Percentiles rank a stretch among this genome's conserved stretches.
phyloP scores from a whole-genome alignment of 2,888 invertebrate genomes.

The Bruchidius siliquastri region DNA sequence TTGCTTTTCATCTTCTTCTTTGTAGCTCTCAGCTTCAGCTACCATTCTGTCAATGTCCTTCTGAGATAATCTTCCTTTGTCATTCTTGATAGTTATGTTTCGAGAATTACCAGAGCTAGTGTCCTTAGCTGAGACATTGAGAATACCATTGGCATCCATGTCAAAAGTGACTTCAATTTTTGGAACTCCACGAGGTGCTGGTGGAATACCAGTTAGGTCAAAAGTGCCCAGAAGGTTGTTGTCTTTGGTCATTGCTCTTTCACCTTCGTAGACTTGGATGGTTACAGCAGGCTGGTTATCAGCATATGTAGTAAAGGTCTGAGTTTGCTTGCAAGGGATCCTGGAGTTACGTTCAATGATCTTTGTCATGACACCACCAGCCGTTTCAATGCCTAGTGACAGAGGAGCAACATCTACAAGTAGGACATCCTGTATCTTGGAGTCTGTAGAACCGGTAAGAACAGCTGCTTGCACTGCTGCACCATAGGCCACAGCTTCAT shows the following conservation, averaged over 20 bases:
- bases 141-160: constrained; percentile 69
- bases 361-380: constrained; percentile 71
- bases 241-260: constrained; percentile 77
- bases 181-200: constrained; percentile 65
- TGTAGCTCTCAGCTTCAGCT: constrained; percentile 67
- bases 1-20: constrained; percentile 68
- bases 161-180: constrained; percentile 70
- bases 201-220: constrained; percentile 63
- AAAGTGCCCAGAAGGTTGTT: constrained; percentile 66
- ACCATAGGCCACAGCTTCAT: constrained; percentile 44
- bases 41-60: constrained; percentile 79
- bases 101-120: constrained; percentile 60
- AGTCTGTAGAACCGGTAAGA: constrained; percentile 51
- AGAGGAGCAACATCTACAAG: constrained; percentile 65
- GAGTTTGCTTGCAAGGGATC: constrained; percentile 53
- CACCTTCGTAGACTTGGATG: constrained; percentile 63
- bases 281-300: constrained; percentile 63
- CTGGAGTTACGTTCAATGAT: constrained; percentile 54
- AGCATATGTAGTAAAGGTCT: constrained; percentile 60
- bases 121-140: constrained; percentile 56
- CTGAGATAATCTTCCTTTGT: constrained; percentile 74
- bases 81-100: constrained; percentile 77
- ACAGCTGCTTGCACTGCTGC: constrained; percentile 43
- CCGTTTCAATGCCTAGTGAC: constrained; percentile 72
- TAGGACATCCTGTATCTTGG: constrained; percentile 68